Percentiles rank a stretch among this genome's conserved stretches.
These are phyloP conservation scores for Grapholita molesta DNA, from an alignment of 1,140 invertebrate genomes.

Conservation along the genomic window DNA sequence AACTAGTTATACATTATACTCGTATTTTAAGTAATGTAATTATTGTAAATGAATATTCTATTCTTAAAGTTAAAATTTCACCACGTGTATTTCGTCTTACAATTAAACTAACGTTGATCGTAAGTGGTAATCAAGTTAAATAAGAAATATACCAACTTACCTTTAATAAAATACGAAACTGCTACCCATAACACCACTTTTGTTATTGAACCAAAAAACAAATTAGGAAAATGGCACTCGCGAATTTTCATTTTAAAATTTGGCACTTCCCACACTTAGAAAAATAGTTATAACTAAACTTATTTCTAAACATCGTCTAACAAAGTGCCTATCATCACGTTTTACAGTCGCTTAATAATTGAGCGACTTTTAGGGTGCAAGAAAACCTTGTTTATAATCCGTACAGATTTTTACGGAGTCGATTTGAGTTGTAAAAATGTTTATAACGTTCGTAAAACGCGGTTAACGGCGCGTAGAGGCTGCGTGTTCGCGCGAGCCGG, in stretches of 20 bases:
- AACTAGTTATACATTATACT: background rate
- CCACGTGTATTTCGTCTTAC: too few relatives aligned
- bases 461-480: conserved; percentile 52
- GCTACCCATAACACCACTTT: conserved; percentile 32
- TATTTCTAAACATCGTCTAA: background rate
- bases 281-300: background rate
- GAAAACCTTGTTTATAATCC: conserved; percentile 12
- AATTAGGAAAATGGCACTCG: conserved; percentile 15
- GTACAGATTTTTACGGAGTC: conserved; percentile 16
- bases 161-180: conserved; percentile 30
- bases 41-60: too few relatives aligned
- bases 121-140: too few relatives aligned
- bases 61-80: too few relatives aligned
- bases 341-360: background rate
- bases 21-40: too few relatives aligned
- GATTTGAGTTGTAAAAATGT: conserved; percentile 51
- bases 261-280: background rate
- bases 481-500: conserved; percentile 26
- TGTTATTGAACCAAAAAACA: conserved; percentile 20
- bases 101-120: too few relatives aligned
- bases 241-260: background rate
- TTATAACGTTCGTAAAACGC: conserved; percentile 58
- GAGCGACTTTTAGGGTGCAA: background rate
- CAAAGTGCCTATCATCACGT: background rate
- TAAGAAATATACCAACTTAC: conserved; percentile 25